Evolutionary conservation across 2,113 vertebrate species (phyloP).

Genomic region (Syrmaticus mikado): DNA sequence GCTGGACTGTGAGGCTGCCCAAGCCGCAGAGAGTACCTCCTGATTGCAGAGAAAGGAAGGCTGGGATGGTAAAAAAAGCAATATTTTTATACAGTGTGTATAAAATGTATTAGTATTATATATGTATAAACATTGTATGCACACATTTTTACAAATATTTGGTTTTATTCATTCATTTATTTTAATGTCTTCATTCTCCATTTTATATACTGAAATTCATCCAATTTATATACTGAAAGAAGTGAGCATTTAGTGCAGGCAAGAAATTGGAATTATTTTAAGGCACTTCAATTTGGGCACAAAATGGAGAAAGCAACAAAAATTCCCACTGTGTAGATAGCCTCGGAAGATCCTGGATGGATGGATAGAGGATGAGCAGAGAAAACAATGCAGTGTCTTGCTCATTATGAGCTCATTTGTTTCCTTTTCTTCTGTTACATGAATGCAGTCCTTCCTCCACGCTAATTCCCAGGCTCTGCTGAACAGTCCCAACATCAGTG

Average conservation of each 20-base stretch:
- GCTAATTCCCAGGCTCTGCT: too few species aligned
- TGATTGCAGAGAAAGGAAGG: not conserved
- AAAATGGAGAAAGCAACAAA: rapidly evolving
- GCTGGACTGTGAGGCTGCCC: not conserved
- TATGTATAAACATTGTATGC: not conserved
- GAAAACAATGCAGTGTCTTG: not conserved
- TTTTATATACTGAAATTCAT: not conserved
- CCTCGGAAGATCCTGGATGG: not conserved
- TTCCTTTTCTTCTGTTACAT: not conserved
- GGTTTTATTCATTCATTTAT: not conserved
- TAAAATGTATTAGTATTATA: not conserved
- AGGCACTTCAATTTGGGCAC: not conserved
- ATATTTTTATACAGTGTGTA: not conserved
- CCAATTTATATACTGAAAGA: not conserved
- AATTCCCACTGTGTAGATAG: not conserved
- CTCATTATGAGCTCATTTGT: not conserved
- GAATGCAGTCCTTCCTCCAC: too few species aligned
- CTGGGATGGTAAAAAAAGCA: not conserved
- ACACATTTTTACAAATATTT: not conserved
- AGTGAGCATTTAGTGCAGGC: not conserved
- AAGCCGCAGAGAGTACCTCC: not conserved
- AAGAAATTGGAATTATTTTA: not conserved
- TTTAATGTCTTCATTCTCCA: not conserved
- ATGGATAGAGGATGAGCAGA: not conserved
- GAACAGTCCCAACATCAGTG: too few species aligned